A percentile compares a stretch with the other conserved stretches of the same genome.
Conservation (phyloP, 1,140 invertebrate genomes). For the Drosophila bocki region DNA sequence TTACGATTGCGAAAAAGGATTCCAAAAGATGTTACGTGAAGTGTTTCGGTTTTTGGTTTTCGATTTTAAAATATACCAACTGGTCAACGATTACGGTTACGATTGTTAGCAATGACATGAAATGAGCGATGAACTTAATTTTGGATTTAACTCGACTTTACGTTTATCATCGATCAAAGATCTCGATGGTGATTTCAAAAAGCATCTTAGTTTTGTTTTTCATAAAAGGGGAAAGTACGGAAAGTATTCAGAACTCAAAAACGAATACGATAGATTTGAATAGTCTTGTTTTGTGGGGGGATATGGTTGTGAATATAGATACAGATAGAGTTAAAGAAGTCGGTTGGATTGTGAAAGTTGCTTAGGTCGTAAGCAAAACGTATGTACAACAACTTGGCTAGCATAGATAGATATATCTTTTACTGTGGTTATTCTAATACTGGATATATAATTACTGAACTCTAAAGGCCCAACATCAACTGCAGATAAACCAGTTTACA, state of each 20-base stretch:
- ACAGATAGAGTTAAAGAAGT: slow-evolving; percentile 36
- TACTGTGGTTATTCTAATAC: slow-evolving; percentile 44
- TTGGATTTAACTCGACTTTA: slow-evolving; percentile 54
- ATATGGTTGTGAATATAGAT: slow-evolving; percentile 39
- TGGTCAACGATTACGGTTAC: slow-evolving; percentile 53
- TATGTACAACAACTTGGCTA: slow-evolving; percentile 68
- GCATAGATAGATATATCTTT: slow-evolving; percentile 51
- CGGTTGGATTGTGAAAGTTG: slow-evolving; percentile 50
- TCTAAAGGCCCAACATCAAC: background rate
- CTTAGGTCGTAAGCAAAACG: slow-evolving; percentile 63
- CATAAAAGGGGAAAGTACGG: slow-evolving; percentile 42
- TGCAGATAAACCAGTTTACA: background rate
- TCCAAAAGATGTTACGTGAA: slow-evolving; percentile 71
- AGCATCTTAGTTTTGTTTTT: slow-evolving; percentile 84
- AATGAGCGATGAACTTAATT: slow-evolving; percentile 79
- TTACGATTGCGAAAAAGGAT: slow-evolving; percentile 72
- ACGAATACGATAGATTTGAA: slow-evolving; percentile 52
- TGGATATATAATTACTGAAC: slow-evolving; percentile 25
- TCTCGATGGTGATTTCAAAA: slow-evolving; percentile 77
- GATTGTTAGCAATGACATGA: slow-evolving; percentile 69
- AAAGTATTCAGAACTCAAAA: slow-evolving; percentile 60
- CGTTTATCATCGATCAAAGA: slow-evolving; percentile 40
- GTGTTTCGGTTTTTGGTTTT: slow-evolving; percentile 59
- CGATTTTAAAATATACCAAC: slow-evolving; percentile 78
- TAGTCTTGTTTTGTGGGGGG: slow-evolving; percentile 52